Evolutionary conservation across 2,888 invertebrate species (phyloP).

Genomic region (Sturmia bella): DNA sequence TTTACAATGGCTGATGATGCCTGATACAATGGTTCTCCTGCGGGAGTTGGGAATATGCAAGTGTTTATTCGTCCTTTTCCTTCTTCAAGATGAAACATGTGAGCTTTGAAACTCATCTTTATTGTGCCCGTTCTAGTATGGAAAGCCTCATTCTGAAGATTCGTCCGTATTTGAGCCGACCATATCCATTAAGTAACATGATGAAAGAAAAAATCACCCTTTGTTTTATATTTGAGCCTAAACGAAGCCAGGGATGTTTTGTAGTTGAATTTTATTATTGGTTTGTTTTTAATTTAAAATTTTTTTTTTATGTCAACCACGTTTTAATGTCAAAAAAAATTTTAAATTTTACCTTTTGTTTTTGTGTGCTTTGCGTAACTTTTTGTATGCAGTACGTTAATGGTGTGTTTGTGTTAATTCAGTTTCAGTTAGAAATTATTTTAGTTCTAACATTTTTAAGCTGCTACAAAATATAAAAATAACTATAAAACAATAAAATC

Average conservation of each 20-base stretch:
- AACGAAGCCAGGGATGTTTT: conserved; percentile 20
- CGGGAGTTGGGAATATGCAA: no score
- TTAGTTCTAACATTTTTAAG: conserved; percentile 29
- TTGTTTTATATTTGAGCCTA: conserved; percentile 5
- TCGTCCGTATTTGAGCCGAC: no score
- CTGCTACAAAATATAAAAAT: conserved; percentile 3
- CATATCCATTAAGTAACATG: no score
- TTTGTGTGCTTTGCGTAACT: conserved; percentile 61
- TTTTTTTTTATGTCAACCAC: conserved; percentile 52
- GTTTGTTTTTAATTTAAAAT: conserved; percentile 20
- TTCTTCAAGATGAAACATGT: no score
- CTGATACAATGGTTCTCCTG: no score
- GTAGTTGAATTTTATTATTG: conserved; percentile 29
- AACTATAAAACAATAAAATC: conserved; percentile 33
- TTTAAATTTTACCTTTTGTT: conserved; percentile 34
- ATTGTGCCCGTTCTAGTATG: no score
- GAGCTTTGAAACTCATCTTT: no score
- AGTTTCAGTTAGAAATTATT: conserved; percentile 33
- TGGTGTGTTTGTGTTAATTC: conserved; percentile 15
- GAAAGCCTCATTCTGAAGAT: no score
- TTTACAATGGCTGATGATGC: no score
- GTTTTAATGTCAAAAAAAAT: conserved; percentile 42
- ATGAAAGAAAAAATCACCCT: conserved; percentile 21
- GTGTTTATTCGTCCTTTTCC: no score
- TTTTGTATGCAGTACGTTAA: conserved; percentile 44